Conservation (phyloP, 2,113 vertebrate genomes). For the Brachypodius melanocephalos region DNA sequence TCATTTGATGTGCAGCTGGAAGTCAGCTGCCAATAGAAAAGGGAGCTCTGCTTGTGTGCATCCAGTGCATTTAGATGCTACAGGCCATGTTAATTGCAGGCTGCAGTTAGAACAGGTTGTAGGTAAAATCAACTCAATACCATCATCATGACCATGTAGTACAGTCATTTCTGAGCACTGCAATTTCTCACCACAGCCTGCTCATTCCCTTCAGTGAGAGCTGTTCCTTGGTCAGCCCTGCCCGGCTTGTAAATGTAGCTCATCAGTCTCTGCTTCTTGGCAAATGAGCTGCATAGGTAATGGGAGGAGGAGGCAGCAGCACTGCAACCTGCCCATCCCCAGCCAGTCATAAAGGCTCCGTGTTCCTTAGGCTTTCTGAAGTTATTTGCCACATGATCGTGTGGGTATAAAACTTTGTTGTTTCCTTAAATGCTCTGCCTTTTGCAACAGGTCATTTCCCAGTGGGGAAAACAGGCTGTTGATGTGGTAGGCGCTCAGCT, state of each 20-base stretch:
- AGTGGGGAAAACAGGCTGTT: not conserved
- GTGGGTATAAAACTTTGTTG: not conserved
- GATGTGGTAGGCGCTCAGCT: not conserved
- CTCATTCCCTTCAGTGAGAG: not conserved
- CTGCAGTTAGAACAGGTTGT: not conserved
- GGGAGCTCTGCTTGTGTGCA: not conserved
- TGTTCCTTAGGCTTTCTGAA: not conserved
- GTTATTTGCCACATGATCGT: not conserved
- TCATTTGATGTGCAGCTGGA: not conserved
- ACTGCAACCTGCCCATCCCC: not conserved
- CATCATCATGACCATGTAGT: not conserved
- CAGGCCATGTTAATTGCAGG: not conserved
- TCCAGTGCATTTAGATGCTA: not conserved
- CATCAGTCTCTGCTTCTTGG: slow-evolving; percentile 9
- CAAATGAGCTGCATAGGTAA: not conserved
- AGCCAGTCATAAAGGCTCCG: not conserved
- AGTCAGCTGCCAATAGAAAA: not conserved
- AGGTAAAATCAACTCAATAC: not conserved
- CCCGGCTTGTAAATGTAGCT: slow-evolving; percentile 18
- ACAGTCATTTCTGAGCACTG: not conserved
- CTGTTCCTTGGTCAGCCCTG: not conserved
- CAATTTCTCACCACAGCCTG: not conserved
- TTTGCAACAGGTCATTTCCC: slow-evolving; percentile 13
- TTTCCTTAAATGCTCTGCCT: not conserved
- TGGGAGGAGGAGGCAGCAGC: not conserved